Evolutionary conservation across 2,113 vertebrate genomes (phyloP).

Genomic region (Cavia aperea): DNA sequence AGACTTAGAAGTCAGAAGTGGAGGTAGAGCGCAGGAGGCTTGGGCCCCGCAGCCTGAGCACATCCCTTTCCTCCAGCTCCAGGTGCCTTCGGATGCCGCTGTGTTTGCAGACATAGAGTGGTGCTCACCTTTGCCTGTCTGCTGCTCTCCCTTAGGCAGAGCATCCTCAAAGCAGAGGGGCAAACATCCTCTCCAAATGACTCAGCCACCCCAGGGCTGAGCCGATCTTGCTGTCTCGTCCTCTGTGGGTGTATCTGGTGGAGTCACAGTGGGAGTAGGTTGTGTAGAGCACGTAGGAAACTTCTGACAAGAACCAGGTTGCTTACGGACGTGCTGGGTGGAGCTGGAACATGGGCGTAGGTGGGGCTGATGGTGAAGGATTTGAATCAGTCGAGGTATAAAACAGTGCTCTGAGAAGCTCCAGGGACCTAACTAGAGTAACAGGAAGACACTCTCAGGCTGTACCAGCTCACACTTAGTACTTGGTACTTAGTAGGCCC

Average conservation of each 20-base stretch:
- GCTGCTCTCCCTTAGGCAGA: not conserved
- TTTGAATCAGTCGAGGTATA: not conserved
- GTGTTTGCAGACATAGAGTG: not conserved
- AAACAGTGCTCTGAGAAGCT: not conserved
- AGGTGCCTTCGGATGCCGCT: not conserved
- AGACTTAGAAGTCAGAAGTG: not conserved
- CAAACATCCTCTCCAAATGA: not conserved
- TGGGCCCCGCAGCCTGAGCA: not conserved
- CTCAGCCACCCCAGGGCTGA: not conserved
- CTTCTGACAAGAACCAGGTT: not conserved
- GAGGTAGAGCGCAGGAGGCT: not conserved
- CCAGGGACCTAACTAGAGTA: not conserved
- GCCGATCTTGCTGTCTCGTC: not conserved
- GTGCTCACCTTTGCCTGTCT: not conserved
- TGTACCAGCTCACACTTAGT: too few relatives aligned
- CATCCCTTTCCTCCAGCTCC: not conserved
- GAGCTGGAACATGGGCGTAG: not conserved
- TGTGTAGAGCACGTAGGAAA: not conserved
- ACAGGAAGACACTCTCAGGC: not conserved
- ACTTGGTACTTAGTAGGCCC: not conserved
- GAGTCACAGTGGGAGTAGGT: not conserved
- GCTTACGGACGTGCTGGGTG: not conserved
- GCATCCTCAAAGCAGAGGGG: not conserved
- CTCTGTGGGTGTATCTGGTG: not conserved
- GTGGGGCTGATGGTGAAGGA: not conserved